Base-by-base conservation (phyloP, 2,113 vertebrate species). In the Nibea albiflora region DNA sequence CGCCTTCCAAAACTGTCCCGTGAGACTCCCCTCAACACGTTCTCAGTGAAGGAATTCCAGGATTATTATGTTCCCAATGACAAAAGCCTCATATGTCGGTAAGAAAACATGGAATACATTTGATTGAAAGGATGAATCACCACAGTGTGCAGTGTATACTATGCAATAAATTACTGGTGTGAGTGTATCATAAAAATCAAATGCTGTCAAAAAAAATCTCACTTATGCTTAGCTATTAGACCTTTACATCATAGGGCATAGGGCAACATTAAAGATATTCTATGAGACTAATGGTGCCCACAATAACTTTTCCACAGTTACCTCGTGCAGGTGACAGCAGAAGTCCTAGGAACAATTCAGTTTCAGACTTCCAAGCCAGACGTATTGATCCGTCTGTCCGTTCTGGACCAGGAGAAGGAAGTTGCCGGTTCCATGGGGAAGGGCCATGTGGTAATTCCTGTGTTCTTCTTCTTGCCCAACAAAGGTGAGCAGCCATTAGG, bases 361-460 rank as follows among this genome's bases (percentile, higher is more conserved):
- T 92, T 97, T 39, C 94, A 96, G 81, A 95, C 95, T 0, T 98
- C 97, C 70, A 95, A 95, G 60, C 77, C 91, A 16, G 94, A 97
- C 24, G 96, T 91, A 0, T 89, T 94, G 63, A 80, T 99, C 87
- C 96, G 94, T 69, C 83, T 99, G 16, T 96, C 95, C 78, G 82
- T 99, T 73, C 90, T 98, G 77, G 96, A 99, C 83, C 93, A 94
- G 3, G 95, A 96, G 49, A 94, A 94, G 58, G 89, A 93, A 69
- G 78, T 97, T 14, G 85, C 76, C 1, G 88, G 92, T 76, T 79
- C 89, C 53, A 88, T 58, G 1, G 97, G 97, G 46, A 96, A 93
- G 78, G 97, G 97, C 31, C 94, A 95, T 46, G 95, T 94, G 50
- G 26, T 97, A 12, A 96, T 99, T 68, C 97, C 97, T 24, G 87